Base-by-base conservation (phyloP, 64 coral and sea anemone species). In the Catalaphyllia jardinei region DNA sequence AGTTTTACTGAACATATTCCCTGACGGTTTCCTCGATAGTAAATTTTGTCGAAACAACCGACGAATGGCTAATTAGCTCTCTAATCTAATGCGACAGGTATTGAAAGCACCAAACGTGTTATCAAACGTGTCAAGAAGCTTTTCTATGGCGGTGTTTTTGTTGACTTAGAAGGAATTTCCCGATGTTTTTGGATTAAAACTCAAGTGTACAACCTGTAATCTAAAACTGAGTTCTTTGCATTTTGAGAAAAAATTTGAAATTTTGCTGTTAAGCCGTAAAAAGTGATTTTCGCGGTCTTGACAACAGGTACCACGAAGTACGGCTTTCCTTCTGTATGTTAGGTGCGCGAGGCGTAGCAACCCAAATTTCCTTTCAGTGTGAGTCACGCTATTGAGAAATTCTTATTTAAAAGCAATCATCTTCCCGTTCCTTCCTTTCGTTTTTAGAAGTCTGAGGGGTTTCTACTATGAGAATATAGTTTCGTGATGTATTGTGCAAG, bases 61-160 rank as follows among this genome's bases (percentile, higher is more conserved):
- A 28, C 16, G 64, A 52, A 10, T 14, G 17, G 6, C 38, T 67
- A 20, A 39, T 18, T 11, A 67, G 31, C 28, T 22, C 69, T 51
- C 33, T 38, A 64, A 24, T 64, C 81, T 85, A 85, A 28, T 42
- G 22, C 63, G 63, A 85, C 63, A 71, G 63, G 81, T 72, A 71
- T 85, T 63, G 62, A 51, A 85, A 85, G 81, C 62, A 50, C 61
- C 33, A 71, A 85, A 85, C 62, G 81, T 85, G 81, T 63, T 71
- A 85, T 85, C 38, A 67, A 85, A 85, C 62, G 33, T 71, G 62
- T 85, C 81, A 85, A 38, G 60, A 35, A 67, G 22, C 60, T 71
- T 85, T 69, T 85, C n/a, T 77, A 14, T 42, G 81, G 46, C 33
- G 33, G 29, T 71, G 81, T 85, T 85, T 85, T 72, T 67, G 81